A percentile compares a stretch with the other conserved stretches of the same genome.
These are phyloP conservation scores for Drosophila malerkotliana DNA, from an alignment of 1,140 invertebrate genomes.

Conservation along the genomic window DNA sequence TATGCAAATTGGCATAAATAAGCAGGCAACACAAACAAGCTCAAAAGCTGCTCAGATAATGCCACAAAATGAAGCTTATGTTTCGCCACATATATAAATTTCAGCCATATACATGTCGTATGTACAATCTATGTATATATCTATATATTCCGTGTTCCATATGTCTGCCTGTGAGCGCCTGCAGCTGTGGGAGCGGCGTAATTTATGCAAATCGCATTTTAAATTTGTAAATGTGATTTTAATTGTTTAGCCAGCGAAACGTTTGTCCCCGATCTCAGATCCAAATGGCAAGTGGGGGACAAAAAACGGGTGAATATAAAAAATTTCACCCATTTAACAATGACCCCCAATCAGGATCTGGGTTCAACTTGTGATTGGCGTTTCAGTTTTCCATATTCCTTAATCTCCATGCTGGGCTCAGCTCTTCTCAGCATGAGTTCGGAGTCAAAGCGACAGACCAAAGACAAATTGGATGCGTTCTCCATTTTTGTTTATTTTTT, in stretches of 20 bases:
- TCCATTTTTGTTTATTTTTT: conserved; percentile 15
- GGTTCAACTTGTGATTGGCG: conserved; percentile 46
- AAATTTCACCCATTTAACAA: conserved; percentile 12
- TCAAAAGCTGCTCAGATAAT: conserved; percentile 63
- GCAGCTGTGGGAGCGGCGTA: conserved; percentile 28
- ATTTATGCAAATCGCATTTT: conserved; percentile 67
- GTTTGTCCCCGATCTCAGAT: conserved; percentile 7
- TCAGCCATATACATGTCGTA: not conserved
- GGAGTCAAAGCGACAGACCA: conserved; percentile 31
- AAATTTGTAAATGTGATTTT: conserved; percentile 68
- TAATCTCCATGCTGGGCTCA: conserved; percentile 12
- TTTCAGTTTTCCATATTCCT: conserved; percentile 22
- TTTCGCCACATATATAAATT: conserved; percentile 27
- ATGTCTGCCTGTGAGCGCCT: conserved; percentile 26
- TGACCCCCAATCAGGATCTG: conserved; percentile 22
- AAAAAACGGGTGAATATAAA: conserved; percentile 11
- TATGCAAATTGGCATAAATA: conserved; percentile 73
- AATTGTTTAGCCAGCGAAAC: conserved; percentile 53
- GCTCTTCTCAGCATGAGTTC: conserved; percentile 17
- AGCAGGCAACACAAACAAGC: conserved; percentile 52
- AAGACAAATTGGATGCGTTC: conserved; percentile 65
- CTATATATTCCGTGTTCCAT: not conserved
- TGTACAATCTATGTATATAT: conserved; percentile 3
- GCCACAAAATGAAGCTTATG: conserved; percentile 56
- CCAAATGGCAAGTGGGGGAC: conserved; percentile 1